Evolutionary conservation across 2,113 vertebrate genomes (phyloP), one percentile per base, ranked within the genome.

Genomic region (Rhinoderma darwinii): DNA sequence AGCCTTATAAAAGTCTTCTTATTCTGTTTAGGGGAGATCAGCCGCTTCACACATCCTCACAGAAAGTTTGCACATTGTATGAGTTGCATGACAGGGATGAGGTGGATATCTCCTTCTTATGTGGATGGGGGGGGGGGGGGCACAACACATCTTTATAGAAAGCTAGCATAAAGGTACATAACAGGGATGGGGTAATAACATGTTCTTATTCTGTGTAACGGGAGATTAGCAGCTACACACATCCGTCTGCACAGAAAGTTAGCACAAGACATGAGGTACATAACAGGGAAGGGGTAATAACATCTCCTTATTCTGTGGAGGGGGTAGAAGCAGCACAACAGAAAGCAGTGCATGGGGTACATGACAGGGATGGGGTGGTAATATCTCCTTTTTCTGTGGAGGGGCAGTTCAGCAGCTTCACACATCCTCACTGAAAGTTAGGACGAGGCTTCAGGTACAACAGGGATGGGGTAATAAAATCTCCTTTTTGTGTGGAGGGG

Each of bases 371-470:
- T 54, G 20, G 51, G 18, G 51, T 54, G 6, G 22, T 54, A 54
- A 17, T 20, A 54, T 54, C 51, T 22, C 17, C 51, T 54, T 20
- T 20, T 54, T 18, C 15, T 54, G 51, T 54, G 51, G 20, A 5
- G 50, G 50, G 77, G 78, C 88, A 51, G 50, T 18, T 20, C 2
- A 20, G 15, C 17, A 20, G 17, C 50, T 32, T 25, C 9, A 2
- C 20, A 56, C 54, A 22, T 25, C 54, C 37, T 44, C 47, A 25
- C 81, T 90, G 95, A 96, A 96, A 97, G 96, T 98, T 97, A 95
- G 94, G 94, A 95, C 94, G 94, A 17, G 2, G 50, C 15, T 1
- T 51, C 15, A 17, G 50, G 50, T 10, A 51, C 2, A 68, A 35
- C 63, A 68, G 32, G 30, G 17, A 68, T 35, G 63, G 61, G 61